Base-by-base conservation (phyloP, 2,113 vertebrate genomes). In the Lycaon pictus region DNA sequence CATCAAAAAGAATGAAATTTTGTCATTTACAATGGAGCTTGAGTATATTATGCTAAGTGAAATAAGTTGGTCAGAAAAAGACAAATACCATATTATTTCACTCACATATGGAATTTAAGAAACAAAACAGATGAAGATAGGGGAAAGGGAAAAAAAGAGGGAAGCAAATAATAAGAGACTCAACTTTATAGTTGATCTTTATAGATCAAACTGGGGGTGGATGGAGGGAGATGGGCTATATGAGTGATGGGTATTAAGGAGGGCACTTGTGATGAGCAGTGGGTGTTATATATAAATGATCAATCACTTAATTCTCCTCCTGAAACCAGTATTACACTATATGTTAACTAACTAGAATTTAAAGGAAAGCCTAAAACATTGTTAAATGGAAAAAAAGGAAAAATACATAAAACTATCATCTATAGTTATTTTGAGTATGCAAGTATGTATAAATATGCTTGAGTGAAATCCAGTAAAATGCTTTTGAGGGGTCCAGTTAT, bases 401-500 rank as follows among this genome's bases (percentile, higher is more conserved):
- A 92, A 76, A 43, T 13, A 62, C 12, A 56, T 22, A 56, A 96
- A 80, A 85, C 35, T 58, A 53, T 83, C 67, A 1, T 74, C 23
- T 69, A 32, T 29, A 32, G 13, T 43, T 82, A 37, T 32, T 37
- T 12, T 48, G 74, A n/a, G 56, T 65, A 16, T 65, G 3, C 32
- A 56, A n/a, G 19, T 88, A 56, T 92, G 62, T 29, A 7, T 80
- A 20, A 13, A 65, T 23, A 55, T 35, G 82, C 10, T 88, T 32
- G 74, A 95, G 84, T 35, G 35, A 92, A 96, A 87, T 48, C 2
- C 83, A 93, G 63, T 29, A 48, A 67, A 43, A 62, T 79, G 56
- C n/a, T 96, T 11, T 25, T 43, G 51, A 96, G 51, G 86, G 22
- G 15, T 83, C 32, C 37, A 72, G 27, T 84, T 95, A 13, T n/a